Conservation (phyloP, 1,140 invertebrate genomes). For the Drosophila santomea region DNA sequence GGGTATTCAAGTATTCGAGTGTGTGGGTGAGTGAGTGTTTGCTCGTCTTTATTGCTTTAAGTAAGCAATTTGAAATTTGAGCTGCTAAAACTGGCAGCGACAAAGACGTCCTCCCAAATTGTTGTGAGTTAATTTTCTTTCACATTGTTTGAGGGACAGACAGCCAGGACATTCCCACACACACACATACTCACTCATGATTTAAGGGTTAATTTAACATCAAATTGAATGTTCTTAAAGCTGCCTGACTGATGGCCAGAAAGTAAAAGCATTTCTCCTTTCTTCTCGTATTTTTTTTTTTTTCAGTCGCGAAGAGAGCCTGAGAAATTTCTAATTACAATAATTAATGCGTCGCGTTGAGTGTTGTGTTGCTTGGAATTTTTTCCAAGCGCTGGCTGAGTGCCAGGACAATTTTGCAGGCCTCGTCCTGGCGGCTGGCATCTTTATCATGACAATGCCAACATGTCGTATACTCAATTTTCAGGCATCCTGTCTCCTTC, state of each 20-base stretch:
- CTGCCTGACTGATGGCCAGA: constrained; percentile 43
- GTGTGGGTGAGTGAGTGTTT: constrained; percentile 40
- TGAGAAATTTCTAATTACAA: constrained; percentile 76
- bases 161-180: not conserved
- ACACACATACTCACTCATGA: constrained; percentile 26
- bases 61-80: constrained; percentile 82
- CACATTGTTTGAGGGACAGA: constrained; percentile 63
- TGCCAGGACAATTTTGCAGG: constrained; percentile 45
- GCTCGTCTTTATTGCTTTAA: constrained; percentile 74
- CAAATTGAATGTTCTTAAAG: constrained; percentile 57
- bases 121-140: constrained; percentile 68
- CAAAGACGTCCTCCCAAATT: constrained; percentile 40
- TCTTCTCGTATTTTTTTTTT: not conserved
- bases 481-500: constrained; percentile 55
- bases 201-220: constrained; percentile 76
- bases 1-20: not conserved
- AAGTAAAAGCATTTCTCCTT: constrained; percentile 36
- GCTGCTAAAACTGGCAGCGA: constrained; percentile 45
- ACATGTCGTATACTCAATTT: constrained; percentile 61
- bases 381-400: constrained; percentile 26
- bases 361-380: constrained; percentile 37
- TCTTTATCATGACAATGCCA: constrained; percentile 60
- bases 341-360: constrained; percentile 67
- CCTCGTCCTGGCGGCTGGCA: constrained; percentile 21
- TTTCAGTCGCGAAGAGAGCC: constrained; percentile 25